Evolutionary conservation across 2,888 invertebrate species (phyloP).

Genomic region (Petrolisthes cinctipes): DNA sequence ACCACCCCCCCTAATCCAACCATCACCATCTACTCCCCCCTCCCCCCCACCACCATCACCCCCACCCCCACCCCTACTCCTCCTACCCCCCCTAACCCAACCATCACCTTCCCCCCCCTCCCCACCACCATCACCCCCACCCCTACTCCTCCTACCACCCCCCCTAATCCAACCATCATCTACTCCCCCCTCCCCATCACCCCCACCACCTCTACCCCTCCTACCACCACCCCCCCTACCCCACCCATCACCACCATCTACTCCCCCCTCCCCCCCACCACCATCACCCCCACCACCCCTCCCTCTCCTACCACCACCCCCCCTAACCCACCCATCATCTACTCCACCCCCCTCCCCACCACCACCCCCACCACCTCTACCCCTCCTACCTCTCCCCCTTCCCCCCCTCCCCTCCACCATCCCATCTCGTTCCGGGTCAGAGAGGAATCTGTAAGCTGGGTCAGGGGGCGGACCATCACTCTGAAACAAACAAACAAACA

Average conservation of each 20-base stretch:
- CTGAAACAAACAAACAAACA: conserved; percentile 27
- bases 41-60: neutral
- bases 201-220: conserved; percentile 15
- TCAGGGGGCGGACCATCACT: conserved; percentile 62
- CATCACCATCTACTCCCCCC: neutral
- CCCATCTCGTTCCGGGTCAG: conserved; percentile 60
- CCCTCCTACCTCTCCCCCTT: conserved; percentile 34
- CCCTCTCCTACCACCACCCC: conserved; percentile 20
- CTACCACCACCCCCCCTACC: conserved; percentile 24
- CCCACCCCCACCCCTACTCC: neutral
- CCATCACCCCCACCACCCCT: neutral
- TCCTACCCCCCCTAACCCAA: neutral
- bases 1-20: neutral
- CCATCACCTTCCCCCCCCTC: neutral
- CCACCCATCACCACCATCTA: neutral
- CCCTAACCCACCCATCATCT: conserved; percentile 17
- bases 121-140: conserved; percentile 1
- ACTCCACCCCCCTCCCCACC: conserved; percentile 32
- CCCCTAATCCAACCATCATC: conserved; percentile 9
- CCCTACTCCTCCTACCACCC: conserved; percentile 10
- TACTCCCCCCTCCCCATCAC: conserved; percentile 19
- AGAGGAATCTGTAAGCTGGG: conserved; percentile 58
- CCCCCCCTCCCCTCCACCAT: conserved; percentile 13
- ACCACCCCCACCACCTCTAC: conserved; percentile 29
- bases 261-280: conserved; percentile 11